Evolutionary conservation across 1,140 invertebrate genomes (phyloP).

Genomic region (Hermetia illucens): DNA sequence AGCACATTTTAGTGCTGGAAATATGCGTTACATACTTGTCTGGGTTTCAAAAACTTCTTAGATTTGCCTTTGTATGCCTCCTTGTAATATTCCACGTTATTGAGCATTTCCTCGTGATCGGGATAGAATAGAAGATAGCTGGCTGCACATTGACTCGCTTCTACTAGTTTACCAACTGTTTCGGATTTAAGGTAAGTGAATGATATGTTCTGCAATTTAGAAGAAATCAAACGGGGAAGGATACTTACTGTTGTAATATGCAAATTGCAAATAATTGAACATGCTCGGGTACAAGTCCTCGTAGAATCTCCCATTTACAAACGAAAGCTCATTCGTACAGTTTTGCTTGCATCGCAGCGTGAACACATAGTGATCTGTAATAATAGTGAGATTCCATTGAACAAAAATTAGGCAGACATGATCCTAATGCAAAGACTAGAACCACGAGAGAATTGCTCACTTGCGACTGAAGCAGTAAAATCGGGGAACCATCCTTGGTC

Average conservation of each 20-base stretch:
- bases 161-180: not conserved
- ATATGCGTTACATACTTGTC: too few species aligned
- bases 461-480: not conserved
- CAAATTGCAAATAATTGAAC: not conserved
- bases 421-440: too few species aligned
- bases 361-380: not conserved
- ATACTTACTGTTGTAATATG: constrained; percentile 1
- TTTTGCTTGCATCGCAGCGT: not conserved
- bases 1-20: too few species aligned
- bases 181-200: too few species aligned
- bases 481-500: not conserved
- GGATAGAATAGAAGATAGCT: constrained; percentile 2
- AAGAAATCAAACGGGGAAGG: not conserved
- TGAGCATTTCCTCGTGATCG: not conserved
- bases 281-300: not conserved
- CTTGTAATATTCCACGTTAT: not conserved
- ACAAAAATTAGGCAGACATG: not conserved
- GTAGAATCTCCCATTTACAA: not conserved
- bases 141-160: not conserved
- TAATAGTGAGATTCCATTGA: not conserved
- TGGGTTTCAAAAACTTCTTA: too few species aligned
- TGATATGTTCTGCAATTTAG: not conserved
- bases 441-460: too few species aligned
- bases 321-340: not conserved
- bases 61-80: too few species aligned